Conservation (phyloP, 1,140 invertebrate species). For the Protaetia brevitarsis region DNA sequence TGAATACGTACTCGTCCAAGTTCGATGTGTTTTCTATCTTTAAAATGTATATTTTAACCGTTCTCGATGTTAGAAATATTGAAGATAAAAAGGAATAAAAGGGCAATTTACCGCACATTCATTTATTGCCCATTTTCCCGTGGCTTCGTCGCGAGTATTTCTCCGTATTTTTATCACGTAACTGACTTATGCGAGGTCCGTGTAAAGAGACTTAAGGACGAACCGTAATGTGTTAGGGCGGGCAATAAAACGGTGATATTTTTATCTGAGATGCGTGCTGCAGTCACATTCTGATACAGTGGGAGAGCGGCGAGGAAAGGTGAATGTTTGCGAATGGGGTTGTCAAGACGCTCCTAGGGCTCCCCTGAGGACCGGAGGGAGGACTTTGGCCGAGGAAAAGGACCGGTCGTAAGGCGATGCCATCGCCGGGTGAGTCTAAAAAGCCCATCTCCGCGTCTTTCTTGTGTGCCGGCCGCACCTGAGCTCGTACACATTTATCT, state of each 20-base stretch:
- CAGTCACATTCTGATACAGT: slow-evolving; percentile 34
- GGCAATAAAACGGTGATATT: slow-evolving; percentile 11
- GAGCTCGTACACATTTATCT: slow-evolving; percentile 35
- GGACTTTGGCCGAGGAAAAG: slow-evolving; percentile 5
- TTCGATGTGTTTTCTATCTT: no score
- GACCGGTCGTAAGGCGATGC: slow-evolving; percentile 3
- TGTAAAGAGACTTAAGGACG: not conserved
- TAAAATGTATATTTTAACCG: no score
- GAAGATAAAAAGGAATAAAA: no score
- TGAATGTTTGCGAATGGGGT: slow-evolving; percentile 43
- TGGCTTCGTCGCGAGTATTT: not conserved
- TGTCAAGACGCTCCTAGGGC: slow-evolving; percentile 41
- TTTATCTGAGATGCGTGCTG: slow-evolving; percentile 7
- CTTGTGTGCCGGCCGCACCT: slow-evolving; percentile 31
- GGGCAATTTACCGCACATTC: no score
- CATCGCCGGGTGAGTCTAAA: slow-evolving; percentile 23
- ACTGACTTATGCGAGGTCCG: not conserved
- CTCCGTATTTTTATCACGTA: not conserved
- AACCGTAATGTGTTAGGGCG: not conserved
- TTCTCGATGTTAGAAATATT: no score
- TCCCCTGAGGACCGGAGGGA: slow-evolving; percentile 30
- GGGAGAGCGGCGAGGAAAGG: slow-evolving; percentile 34
- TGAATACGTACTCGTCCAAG: no score
- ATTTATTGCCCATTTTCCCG: no score
- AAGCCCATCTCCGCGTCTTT: slow-evolving; percentile 26